Evolutionary conservation across 2,888 invertebrate species (phyloP).

Genomic region (Molorchus minor): DNA sequence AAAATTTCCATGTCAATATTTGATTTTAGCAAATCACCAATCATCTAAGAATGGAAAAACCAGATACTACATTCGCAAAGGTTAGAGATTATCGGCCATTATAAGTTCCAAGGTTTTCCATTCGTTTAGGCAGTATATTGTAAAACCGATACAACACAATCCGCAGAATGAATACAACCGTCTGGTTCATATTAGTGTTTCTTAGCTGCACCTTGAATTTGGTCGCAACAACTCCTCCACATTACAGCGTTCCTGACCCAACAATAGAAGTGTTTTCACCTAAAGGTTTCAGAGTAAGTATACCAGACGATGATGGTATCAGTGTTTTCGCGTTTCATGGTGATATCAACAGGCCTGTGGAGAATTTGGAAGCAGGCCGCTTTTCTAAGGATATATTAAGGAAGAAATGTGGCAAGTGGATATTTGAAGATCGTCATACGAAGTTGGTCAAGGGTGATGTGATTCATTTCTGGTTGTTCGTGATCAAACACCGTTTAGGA

Average conservation of each 20-base stretch:
- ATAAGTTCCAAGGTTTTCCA: too few relatives aligned
- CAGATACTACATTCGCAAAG: neutral
- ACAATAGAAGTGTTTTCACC: conserved; percentile 14
- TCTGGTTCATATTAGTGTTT: neutral
- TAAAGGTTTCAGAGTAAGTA: conserved; percentile 50
- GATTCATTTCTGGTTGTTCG: conserved; percentile 59
- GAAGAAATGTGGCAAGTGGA: conserved; percentile 49
- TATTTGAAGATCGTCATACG: conserved; percentile 50
- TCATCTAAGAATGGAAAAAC: conserved; percentile 4
- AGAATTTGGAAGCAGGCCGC: conserved; percentile 52
- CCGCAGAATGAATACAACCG: conserved; percentile 6
- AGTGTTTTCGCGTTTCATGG: conserved; percentile 62
- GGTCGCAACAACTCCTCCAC: neutral
- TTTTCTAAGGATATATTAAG: conserved; percentile 52
- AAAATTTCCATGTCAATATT: too few relatives aligned
- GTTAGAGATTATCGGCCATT: conserved; percentile 19
- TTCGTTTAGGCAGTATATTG: too few relatives aligned
- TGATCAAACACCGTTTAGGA: conserved; percentile 54
- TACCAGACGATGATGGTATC: conserved; percentile 59
- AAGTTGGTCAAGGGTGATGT: conserved; percentile 53
- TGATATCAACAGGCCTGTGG: conserved; percentile 58
- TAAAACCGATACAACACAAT: too few relatives aligned
- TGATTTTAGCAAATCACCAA: too few relatives aligned
- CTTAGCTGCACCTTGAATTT: neutral
- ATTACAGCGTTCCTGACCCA: conserved; percentile 5